phyloP scores from a whole-genome alignment of 2,888 invertebrate species.

The Caenorhabditis sulstoni region DNA sequence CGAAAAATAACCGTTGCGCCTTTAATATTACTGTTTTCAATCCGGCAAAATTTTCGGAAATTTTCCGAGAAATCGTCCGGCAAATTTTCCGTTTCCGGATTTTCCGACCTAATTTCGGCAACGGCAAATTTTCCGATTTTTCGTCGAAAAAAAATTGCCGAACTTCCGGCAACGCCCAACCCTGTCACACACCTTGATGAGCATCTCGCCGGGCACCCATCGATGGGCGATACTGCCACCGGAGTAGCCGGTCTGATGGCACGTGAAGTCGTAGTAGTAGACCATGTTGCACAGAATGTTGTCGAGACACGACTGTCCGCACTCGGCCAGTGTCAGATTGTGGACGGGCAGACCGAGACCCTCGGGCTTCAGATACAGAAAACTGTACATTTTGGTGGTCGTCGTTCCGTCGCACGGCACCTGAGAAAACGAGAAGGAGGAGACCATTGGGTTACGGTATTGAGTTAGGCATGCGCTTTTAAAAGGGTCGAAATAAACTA shows the following conservation, averaged over 20 bases:
- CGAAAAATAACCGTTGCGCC: too few species aligned
- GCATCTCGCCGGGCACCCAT: constrained; percentile 1
- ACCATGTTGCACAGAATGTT: constrained; percentile 9
- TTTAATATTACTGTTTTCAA: too few species aligned
- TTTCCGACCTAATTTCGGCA: too few species aligned
- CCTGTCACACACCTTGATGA: background rate
- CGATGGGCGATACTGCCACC: background rate
- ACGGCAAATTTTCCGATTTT: too few species aligned
- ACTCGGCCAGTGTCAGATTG: constrained; percentile 3
- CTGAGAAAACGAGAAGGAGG: background rate
- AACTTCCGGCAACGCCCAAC: background rate
- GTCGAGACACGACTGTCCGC: background rate
- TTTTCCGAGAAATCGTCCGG: too few species aligned
- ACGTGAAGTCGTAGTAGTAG: constrained; percentile 7
- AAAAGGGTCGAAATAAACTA: too few species aligned
- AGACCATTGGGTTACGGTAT: too few species aligned
- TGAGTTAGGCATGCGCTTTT: too few species aligned
- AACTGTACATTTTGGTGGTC: constrained; percentile 13
- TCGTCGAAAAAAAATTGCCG: too few species aligned
- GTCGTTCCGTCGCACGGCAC: constrained; percentile 6
- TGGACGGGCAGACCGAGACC: too few species aligned
- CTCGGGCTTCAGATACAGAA: constrained; percentile 4
- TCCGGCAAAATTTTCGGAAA: too few species aligned
- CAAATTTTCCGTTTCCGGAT: too few species aligned
- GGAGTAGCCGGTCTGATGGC: constrained; percentile 10